Conservation (phyloP, 2,888 invertebrate genomes). For the Drosophila rellima region DNA sequence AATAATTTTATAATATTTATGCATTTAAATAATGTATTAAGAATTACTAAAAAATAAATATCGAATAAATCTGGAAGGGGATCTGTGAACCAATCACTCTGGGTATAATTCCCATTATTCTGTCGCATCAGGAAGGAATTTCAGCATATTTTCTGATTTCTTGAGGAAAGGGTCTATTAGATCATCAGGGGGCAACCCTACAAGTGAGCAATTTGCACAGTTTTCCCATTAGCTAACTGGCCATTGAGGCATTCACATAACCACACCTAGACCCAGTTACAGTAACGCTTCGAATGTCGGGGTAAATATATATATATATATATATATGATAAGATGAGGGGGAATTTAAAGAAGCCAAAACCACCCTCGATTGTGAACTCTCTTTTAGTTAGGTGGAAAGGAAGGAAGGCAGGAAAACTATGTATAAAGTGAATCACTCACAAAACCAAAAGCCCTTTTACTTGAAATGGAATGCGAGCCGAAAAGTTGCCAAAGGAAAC, state of each 20-base stretch:
- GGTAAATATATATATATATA: neutral
- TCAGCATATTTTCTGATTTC: conserved; percentile 5
- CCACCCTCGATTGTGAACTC: conserved; percentile 16
- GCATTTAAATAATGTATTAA: no score
- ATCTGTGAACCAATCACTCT: no score
- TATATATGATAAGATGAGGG: conserved; percentile 3
- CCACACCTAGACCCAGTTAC: conserved; percentile 66
- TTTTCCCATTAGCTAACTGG: conserved; percentile 24
- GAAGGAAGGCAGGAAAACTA: conserved; percentile 22
- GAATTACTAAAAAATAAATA: no score
- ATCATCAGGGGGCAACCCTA: conserved; percentile 51
- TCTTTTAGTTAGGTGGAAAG: neutral
- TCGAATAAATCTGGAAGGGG: no score
- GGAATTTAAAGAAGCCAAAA: conserved; percentile 27
- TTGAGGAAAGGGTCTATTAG: conserved; percentile 28
- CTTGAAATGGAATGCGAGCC: conserved; percentile 57
- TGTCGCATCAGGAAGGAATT: neutral
- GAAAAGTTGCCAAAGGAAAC: conserved; percentile 64
- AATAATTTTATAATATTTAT: no score
- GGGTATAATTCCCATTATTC: no score
- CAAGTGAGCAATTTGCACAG: conserved; percentile 32
- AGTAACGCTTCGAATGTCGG: conserved; percentile 17
- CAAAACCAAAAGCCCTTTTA: conserved; percentile 40
- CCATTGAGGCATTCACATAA: conserved; percentile 30
- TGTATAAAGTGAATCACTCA: conserved; percentile 58